Percentiles rank a stretch among this genome's conserved stretches.
These are phyloP conservation scores for Malurus splendens DNA, from an alignment of 2,797 vertebrate species.

Conservation along the genomic window DNA sequence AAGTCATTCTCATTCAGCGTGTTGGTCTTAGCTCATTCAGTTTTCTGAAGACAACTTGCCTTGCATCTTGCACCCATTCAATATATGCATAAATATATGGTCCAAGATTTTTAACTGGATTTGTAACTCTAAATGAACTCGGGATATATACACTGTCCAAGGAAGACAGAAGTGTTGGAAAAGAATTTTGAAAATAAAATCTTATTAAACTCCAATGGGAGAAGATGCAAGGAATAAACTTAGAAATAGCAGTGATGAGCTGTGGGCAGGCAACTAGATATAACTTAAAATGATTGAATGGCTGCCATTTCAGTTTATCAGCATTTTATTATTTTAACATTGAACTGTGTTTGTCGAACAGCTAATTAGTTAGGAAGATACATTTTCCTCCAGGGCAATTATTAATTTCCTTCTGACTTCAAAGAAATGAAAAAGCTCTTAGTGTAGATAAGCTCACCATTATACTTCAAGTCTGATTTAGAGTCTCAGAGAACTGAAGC, in stretches of 20 bases:
- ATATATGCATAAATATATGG: background rate
- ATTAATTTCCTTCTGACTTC: conserved; percentile 64
- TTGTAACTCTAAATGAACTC: background rate
- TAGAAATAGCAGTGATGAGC: background rate
- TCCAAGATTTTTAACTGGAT: background rate
- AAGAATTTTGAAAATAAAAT: background rate
- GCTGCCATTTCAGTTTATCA: conserved; percentile 54
- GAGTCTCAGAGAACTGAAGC: conserved; percentile 15
- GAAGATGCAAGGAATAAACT: background rate
- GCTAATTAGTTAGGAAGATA: conserved; percentile 63
- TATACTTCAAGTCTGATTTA: conserved; percentile 41
- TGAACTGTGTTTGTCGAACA: conserved; percentile 49
- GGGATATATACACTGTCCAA: background rate
- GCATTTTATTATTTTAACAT: conserved; percentile 57
- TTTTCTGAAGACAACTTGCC: background rate
- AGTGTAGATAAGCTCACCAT: conserved; percentile 50
- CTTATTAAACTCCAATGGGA: background rate
- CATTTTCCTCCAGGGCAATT: conserved; percentile 57
- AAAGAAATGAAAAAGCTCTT: conserved; percentile 61
- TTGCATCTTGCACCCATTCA: background rate
- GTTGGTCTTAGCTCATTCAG: background rate
- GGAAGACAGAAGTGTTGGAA: background rate
- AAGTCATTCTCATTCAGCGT: background rate
- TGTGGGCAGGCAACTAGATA: conserved; percentile 26
- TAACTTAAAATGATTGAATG: conserved; percentile 55